Base-by-base conservation (phyloP, 2,888 invertebrate species). In the Aricia artaxerxes region DNA sequence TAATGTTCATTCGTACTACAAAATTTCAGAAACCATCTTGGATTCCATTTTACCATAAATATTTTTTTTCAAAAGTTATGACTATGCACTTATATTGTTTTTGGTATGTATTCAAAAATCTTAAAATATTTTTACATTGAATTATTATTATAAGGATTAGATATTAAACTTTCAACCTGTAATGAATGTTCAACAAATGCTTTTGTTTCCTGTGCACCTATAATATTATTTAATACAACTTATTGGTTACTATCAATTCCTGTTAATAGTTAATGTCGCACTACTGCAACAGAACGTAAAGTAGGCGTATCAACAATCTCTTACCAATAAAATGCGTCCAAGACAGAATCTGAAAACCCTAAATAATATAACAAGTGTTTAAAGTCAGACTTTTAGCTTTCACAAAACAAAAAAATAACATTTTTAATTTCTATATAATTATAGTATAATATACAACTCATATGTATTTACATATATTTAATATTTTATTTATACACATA, bases 401-500 rank as follows among this genome's bases (percentile, higher is more conserved):
- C 88, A 89, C 86, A 92, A 93, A 92, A 90, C 87, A 90, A 87
- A 89, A 87, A 88, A 89, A 88, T 92, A 93, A 93, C 92, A 92
- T 92, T 92, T 92, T 92, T 90, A 93, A 89, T 90, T 91, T 90
- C 88, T 57, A 76, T 73, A 73, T 93, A 91, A 93, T 88, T 92
- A 90, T 89, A 87, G 88, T 84, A 84, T 82, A 92, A 92, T 91
- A 93, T 93, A 93, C 92, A 94, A 91, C 87, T 89, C 87, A 91
- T 92, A 92, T 92, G 92, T 94, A 94, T 94, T 92, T 92, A 93
- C 92, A 94, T 92, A 94, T 92, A 94, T 91, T 90, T 94, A 94
- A 91, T 92, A 93, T 90, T 90, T 90, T 83, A 88, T 90, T 90
- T 88, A 93, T 90, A 93, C 91, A 91, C 90, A 90, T 92, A 91